Base-by-base conservation (phyloP, 2,888 invertebrate genomes). In the Branchipolynoe longqiensis region DNA sequence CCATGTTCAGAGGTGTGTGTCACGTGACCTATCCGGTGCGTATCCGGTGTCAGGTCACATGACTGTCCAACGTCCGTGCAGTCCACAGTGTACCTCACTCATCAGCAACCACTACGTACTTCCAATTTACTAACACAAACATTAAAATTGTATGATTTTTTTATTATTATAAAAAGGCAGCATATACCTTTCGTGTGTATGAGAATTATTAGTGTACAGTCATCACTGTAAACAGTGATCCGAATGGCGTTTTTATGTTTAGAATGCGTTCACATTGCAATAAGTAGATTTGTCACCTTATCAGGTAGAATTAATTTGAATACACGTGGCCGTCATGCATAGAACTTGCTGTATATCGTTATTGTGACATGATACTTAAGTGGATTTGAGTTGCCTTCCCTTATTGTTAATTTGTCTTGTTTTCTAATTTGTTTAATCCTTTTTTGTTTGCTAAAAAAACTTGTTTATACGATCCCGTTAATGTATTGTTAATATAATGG, bases 151-250 rank as follows among this genome's bases (percentile, higher is more conserved):
- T 12, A 48, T 18, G 8, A 12, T 18, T 48, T 48, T 8, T 48
- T 48, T 8, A 48, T 48, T 8, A 48, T n/a, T 12, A 6, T 36
- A n/a, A 25, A 69, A 38, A 69, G 69, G 69, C 69, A 69, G 69
- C 69, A 69, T 69, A 69, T 36, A 69, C 38, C 36, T 22, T 69
- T 25, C 38, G 38, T 69, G 69, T 62, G 22, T 33, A 33, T 69
- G 48, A n/a, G n/a, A n/a, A 48, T 48, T 48, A 18, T 48, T 18
- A 48, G 48, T 48, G 33, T 69, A 38, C 69, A 69, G 69, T 69
- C n/a, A 1, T 58, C 38, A 14, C 38, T 69, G n/a, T 69, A 38
- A 38, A 33, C 38, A n/a, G n/a, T n/a, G n/a, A n/a, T n/a, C n/a
- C 18, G 18, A 8, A 48, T 48, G 48, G 18, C 18, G 8, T 48